Conservation (phyloP, 2,113 vertebrate genomes). For the Halcyon senegalensis region DNA sequence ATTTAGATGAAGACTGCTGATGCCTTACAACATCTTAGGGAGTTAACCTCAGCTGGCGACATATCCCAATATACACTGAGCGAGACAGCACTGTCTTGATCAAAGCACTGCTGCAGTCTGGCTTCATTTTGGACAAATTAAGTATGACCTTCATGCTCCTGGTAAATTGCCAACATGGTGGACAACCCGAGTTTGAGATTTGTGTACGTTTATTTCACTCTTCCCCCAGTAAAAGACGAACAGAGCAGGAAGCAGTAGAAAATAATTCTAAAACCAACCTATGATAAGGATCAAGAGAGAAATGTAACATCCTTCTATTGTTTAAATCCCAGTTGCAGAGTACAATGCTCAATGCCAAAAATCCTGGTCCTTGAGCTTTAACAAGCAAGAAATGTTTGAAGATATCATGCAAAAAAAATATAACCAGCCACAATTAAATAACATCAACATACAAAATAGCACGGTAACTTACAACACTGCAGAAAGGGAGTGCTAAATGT, state of each 20-base stretch:
- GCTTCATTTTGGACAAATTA: constrained; percentile 46
- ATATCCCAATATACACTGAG: background rate
- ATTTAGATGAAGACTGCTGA: background rate
- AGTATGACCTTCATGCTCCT: constrained; percentile 4
- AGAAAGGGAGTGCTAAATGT: background rate
- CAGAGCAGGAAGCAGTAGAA: constrained; percentile 39
- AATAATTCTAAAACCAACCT: constrained; percentile 22
- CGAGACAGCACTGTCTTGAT: background rate
- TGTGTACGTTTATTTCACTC: background rate
- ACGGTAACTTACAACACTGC: background rate
- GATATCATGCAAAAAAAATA: background rate
- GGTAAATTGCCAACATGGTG: background rate
- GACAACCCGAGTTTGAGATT: background rate
- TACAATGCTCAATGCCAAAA: background rate
- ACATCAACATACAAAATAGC: background rate
- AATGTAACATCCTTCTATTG: constrained; percentile 50
- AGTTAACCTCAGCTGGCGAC: background rate
- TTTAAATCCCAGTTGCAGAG: background rate
- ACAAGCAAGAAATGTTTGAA: background rate
- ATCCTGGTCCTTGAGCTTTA: background rate
- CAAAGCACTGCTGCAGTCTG: constrained; percentile 42
- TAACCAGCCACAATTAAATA: background rate
- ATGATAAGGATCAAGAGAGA: constrained; percentile 32
- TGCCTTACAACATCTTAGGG: background rate
- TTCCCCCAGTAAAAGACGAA: background rate